Conservation (phyloP, 2,797 vertebrate species). For the Euphonia xanthogaster region DNA sequence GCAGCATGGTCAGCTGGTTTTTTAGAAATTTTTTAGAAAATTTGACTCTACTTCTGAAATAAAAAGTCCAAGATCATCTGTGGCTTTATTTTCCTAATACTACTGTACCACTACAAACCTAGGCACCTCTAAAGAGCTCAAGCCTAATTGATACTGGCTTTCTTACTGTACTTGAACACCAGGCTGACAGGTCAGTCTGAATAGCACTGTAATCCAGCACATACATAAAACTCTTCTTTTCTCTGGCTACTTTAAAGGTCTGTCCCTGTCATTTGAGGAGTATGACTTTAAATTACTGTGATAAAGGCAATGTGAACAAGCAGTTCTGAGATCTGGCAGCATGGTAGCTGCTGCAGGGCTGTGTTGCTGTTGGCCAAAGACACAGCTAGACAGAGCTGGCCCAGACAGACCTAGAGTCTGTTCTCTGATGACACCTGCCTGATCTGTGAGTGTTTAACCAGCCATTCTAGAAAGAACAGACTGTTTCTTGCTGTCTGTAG, state of each 20-base stretch:
- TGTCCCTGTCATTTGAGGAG: background rate
- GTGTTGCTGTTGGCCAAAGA: background rate
- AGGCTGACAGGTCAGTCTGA: background rate
- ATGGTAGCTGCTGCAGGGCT: background rate
- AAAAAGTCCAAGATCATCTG: background rate
- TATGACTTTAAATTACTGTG: background rate
- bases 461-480: background rate
- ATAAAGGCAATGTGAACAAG: background rate
- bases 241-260: background rate
- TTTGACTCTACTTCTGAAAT: background rate
- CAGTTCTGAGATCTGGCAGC: background rate
- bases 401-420: fast-evolving
- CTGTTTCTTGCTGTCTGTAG: background rate
- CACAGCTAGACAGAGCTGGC: background rate
- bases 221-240: background rate
- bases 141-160: background rate
- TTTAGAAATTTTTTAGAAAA: background rate
- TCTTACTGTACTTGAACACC: background rate
- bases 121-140: background rate
- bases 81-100: background rate
- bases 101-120: background rate
- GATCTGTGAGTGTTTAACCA: background rate
- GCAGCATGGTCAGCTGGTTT: background rate
- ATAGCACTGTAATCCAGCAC: background rate
- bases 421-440: background rate